phyloP scores from a whole-genome alignment of 2,888 invertebrate genomes.

The Drosophila mettleri region DNA sequence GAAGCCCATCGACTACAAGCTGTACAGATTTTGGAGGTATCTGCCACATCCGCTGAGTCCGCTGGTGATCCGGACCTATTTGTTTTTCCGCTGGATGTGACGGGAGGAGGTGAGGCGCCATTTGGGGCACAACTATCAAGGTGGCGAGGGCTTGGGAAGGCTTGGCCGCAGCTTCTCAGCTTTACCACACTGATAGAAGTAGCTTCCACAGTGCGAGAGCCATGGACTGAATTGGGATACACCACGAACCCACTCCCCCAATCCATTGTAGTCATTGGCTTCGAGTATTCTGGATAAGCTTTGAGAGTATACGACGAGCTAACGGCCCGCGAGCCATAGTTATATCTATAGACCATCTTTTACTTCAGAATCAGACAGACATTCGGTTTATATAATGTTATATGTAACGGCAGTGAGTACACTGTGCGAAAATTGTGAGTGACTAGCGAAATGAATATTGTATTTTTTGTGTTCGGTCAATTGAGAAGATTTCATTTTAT shows the following conservation, averaged over 20 bases:
- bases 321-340: slow-evolving; percentile 9
- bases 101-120: too few relatives aligned
- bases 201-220: background rate
- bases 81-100: background rate
- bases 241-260: too few relatives aligned
- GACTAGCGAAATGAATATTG: background rate
- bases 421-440: background rate
- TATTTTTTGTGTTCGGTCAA: background rate
- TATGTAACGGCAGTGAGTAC: background rate
- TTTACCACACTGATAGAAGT: background rate
- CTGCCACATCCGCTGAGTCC: background rate
- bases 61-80: background rate
- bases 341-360: background rate
- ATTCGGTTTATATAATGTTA: background rate
- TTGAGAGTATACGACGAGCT: background rate
- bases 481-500: background rate
- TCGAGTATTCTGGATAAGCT: background rate
- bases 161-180: slow-evolving; percentile 11
- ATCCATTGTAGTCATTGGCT: slow-evolving; percentile 7
- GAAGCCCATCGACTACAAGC: background rate
- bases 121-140: too few relatives aligned
- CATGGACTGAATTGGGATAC: background rate
- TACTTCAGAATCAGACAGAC: slow-evolving; percentile 1
- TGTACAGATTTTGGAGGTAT: background rate
- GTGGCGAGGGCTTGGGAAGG: slow-evolving; percentile 1